phyloP scores from a whole-genome alignment of 2,797 vertebrate species.

The Danio choprae region DNA sequence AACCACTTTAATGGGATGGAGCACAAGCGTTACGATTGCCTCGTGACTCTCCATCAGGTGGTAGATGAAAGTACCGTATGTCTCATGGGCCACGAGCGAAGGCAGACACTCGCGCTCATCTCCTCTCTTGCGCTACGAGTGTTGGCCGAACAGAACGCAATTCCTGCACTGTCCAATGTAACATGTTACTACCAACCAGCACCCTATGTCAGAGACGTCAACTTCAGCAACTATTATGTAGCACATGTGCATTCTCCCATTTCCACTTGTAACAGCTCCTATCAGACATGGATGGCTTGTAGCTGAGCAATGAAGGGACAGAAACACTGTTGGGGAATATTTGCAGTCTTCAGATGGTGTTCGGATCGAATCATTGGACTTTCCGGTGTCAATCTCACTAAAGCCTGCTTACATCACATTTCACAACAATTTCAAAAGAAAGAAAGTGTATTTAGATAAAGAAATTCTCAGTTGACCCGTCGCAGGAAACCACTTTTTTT shows the following conservation, averaged over 20 bases:
- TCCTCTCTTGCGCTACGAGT: constrained; percentile 88
- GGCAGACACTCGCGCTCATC: constrained; percentile 95
- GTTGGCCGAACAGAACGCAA: constrained; percentile 92
- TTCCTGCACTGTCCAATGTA: constrained; percentile 86
- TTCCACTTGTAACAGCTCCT: constrained; percentile 79
- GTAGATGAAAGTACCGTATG: constrained; percentile 97
- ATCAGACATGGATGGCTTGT: constrained; percentile 88
- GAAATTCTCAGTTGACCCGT: background rate
- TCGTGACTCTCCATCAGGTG: constrained; percentile 90
- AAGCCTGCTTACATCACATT: background rate
- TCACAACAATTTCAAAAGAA: background rate
- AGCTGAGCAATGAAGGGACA: constrained; percentile 68
- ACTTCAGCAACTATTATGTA: constrained; percentile 92
- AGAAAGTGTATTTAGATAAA: background rate
- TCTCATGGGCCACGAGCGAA: constrained; percentile 95
- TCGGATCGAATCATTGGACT: background rate
- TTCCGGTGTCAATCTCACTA: background rate
- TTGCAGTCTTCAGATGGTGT: background rate
- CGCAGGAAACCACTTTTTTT: no score
- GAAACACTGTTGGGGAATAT: constrained; percentile 7
- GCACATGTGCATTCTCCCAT: constrained; percentile 89
- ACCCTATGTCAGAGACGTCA: constrained; percentile 86
- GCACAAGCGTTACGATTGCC: constrained; percentile 93
- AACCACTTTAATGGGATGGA: constrained; percentile 94
- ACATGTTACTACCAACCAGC: constrained; percentile 94